A percentile compares a stretch with the other conserved stretches of the same genome.
Conservation (phyloP, 2,113 vertebrate species). For the Thunnus thynnus region DNA sequence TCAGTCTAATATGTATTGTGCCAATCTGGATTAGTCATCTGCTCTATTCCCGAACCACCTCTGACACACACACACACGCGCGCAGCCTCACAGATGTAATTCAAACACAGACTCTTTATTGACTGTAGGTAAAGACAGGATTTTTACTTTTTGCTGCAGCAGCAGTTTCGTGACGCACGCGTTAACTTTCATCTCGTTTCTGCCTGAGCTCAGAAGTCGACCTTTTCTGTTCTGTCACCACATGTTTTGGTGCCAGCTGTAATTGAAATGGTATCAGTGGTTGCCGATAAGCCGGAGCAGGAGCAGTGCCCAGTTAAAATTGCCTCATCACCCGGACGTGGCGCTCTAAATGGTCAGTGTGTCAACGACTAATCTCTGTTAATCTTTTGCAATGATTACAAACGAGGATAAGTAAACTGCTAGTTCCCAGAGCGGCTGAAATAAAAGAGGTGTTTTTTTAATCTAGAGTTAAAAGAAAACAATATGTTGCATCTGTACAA, state of each 20-base stretch:
- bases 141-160: too few species aligned
- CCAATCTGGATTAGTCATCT: conserved; percentile 66
- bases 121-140: too few species aligned
- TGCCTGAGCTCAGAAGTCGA: neutral
- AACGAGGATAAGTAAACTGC: neutral
- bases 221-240: too few species aligned
- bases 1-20: conserved; percentile 37
- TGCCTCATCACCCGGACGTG: conserved; percentile 24
- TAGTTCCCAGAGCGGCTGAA: neutral
- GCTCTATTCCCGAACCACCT: conserved; percentile 31
- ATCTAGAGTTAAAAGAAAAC: neutral
- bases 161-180: too few species aligned
- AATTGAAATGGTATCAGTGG: neutral
- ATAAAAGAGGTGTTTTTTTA: neutral
- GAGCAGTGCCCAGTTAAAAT: neutral
- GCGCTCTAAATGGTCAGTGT: conserved; percentile 11
- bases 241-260: neutral
- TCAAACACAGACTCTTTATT: too few species aligned
- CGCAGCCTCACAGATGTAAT: neutral
- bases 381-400: conserved; percentile 26
- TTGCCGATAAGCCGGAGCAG: neutral
- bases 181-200: neutral
- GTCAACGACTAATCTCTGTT: conserved; percentile 34
- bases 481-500: too few species aligned
- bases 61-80: neutral